Evolutionary conservation across 2,888 invertebrate species (phyloP).

Genomic region (Nomada ruficornis): DNA sequence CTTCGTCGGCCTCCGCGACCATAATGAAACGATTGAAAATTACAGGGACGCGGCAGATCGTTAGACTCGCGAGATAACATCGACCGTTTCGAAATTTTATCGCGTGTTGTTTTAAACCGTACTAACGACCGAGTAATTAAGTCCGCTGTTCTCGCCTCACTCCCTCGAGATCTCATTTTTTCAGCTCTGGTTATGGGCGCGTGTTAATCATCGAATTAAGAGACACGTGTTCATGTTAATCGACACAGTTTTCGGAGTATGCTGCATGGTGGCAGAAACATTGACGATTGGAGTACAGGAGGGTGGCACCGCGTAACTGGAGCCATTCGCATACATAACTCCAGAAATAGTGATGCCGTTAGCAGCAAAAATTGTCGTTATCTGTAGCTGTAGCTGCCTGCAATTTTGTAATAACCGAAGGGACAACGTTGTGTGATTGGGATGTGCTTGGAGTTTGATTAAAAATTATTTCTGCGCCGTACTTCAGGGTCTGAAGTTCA

Average conservation of each 20-base stretch:
- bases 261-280: neutral
- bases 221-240: conserved; percentile 37
- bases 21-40: conserved; percentile 34
- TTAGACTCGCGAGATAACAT: conserved; percentile 18
- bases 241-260: neutral
- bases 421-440: too few relatives aligned
- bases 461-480: neutral
- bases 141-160: neutral
- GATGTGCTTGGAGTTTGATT: neutral
- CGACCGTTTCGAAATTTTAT: neutral
- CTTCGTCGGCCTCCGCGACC: neutral
- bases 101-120: neutral
- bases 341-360: conserved; percentile 39
- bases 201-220: conserved; percentile 53
- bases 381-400: neutral
- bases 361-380: neutral
- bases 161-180: neutral
- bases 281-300: conserved; percentile 13
- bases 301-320: conserved; percentile 26
- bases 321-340: neutral
- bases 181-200: conserved; percentile 10
- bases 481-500: neutral
- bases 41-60: conserved; percentile 20
- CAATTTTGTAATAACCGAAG: too few relatives aligned
- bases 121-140: conserved; percentile 36